Percentiles rank a stretch among this genome's conserved stretches.
These are phyloP conservation scores for Nylanderia fulva DNA, from an alignment of 1,140 invertebrate genomes.

Conservation along the genomic window DNA sequence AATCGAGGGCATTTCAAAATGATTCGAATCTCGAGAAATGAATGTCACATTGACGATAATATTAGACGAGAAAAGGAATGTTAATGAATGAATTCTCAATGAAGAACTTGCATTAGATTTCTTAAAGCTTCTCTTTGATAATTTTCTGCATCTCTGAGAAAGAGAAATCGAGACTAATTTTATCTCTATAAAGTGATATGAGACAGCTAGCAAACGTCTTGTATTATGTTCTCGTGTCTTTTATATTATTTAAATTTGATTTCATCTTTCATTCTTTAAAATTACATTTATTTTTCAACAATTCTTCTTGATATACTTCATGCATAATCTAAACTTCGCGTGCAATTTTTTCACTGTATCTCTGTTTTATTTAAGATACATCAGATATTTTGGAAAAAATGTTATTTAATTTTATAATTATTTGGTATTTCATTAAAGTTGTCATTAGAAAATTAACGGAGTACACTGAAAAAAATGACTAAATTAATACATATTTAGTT, in stretches of 20 bases:
- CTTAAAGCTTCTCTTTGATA: background rate
- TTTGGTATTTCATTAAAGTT: too few species aligned
- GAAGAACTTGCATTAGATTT: background rate
- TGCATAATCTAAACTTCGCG: background rate
- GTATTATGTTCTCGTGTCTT: background rate
- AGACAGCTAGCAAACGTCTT: constrained; percentile 3
- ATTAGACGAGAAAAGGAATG: background rate
- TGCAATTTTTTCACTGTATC: too few species aligned
- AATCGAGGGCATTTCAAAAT: background rate
- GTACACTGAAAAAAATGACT: too few species aligned
- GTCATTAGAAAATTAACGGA: too few species aligned
- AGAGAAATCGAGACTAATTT: too few species aligned
- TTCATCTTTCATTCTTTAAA: background rate
- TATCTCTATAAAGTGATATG: background rate
- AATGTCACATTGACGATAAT: background rate
- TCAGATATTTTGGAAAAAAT: too few species aligned
- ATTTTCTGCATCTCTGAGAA: background rate
- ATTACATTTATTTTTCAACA: background rate
- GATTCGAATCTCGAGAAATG: background rate
- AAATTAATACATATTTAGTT: too few species aligned
- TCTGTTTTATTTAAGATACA: too few species aligned
- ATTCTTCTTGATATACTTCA: background rate
- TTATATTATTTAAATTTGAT: constrained; percentile 5
- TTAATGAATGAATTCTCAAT: constrained; percentile 1
- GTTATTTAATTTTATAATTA: too few species aligned